Conservation (phyloP, 2,797 vertebrate species). For the Argya squamiceps region DNA sequence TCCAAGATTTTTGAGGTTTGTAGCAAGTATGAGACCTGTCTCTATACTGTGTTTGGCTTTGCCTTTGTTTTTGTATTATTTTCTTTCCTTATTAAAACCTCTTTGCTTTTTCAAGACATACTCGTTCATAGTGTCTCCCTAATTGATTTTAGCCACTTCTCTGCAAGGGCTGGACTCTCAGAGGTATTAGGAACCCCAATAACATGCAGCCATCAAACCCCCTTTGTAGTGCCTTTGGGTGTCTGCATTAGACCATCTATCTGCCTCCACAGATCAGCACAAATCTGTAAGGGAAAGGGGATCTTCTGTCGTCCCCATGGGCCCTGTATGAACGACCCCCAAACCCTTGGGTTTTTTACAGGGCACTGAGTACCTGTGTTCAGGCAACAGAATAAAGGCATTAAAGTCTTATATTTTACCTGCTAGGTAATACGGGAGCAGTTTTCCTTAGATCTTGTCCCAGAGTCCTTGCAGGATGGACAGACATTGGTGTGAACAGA, state of each 20-base stretch:
- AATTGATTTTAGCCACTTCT: no score
- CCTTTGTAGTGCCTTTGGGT: fast-evolving
- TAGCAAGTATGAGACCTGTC: no score
- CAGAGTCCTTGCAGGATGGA: neutral
- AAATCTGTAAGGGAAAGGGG: neutral
- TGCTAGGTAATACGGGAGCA: neutral
- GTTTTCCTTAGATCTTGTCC: neutral
- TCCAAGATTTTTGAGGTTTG: no score
- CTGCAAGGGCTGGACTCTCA: no score
- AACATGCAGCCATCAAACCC: neutral
- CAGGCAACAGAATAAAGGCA: neutral
- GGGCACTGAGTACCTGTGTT: neutral
- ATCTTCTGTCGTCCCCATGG: neutral
- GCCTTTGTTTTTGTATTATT: no score
- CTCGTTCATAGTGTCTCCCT: no score
- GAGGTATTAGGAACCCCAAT: no score
- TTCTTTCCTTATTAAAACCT: no score
- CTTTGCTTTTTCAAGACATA: no score
- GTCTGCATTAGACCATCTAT: neutral
- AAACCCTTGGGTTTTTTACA: neutral
- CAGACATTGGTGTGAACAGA: neutral
- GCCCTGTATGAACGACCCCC: neutral
- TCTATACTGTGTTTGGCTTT: no score
- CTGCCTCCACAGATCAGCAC: neutral
- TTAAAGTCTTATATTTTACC: neutral